Evolutionary conservation across 2,797 vertebrate species (phyloP), one percentile per base, ranked within the genome.

Genomic region (Gallirallus australis): DNA sequence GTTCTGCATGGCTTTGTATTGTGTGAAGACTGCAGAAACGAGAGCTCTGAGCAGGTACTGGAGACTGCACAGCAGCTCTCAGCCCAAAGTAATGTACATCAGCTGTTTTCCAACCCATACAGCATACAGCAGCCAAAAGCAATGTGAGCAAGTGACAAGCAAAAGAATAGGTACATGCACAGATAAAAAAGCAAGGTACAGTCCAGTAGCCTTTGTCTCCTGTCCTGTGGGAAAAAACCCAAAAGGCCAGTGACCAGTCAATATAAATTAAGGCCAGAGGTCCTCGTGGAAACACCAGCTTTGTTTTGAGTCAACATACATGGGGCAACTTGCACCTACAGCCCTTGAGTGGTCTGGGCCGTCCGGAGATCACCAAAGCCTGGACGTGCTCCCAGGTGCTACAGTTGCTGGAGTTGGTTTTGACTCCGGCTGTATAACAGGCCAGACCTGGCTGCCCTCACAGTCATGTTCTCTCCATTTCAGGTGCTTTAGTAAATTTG

Each of bases 301-400:
- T 63, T 45, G 23, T 50, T 82, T 50, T 39, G 54, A 76, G 16
- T 77, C 35, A 69, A 33, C 27, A 73, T 0, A 6, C n/a, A 52
- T 18, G 0, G 0, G 30, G 7, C 2, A 2, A 57, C 27, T 45
- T 3, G 0, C 6, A 1, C 28, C 4, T 5, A 25, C 8, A 37
- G 30, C n/a, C 33, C 45, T 24, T 73, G 24, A 45, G 20, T 19
- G 27, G 8, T 10, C 27, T 24, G 12, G 53, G 54, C 52, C 77
- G 12, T 37, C 45, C 3, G 2, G 31, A 75, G 20, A 75, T 18
- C 0, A 1, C 7, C 3, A 0, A 71, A 35, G n/a, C 15, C 47
- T 70, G 39, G 31, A 63, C 88, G 56, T 59, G 68, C 7, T 78
- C 42, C 24, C 42, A 68, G 24, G 8, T 75, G 71, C 6, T 57